These are phyloP conservation scores for Leucophora obtusa DNA, from an alignment of 2,888 invertebrate species.

Conservation along the genomic window DNA sequence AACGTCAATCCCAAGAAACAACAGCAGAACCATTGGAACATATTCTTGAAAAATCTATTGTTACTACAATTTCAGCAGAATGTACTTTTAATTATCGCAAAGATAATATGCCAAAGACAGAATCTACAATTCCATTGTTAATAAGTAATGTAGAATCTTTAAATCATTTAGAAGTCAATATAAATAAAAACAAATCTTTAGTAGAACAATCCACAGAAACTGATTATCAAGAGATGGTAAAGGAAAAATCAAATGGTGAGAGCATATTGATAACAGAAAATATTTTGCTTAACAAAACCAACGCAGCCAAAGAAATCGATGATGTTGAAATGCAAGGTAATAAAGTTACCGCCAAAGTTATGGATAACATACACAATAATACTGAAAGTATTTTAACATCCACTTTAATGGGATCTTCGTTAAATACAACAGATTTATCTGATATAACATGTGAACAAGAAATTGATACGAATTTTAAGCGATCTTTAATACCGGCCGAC, in stretches of 20 bases:
- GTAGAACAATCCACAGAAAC: not conserved
- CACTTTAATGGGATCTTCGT: constrained; percentile 20
- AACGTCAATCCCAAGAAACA: not conserved
- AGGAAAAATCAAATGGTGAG: not conserved
- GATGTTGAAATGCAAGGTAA: not conserved
- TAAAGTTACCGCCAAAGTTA: not conserved
- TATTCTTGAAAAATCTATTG: constrained; percentile 47
- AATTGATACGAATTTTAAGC: not conserved
- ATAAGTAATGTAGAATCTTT: constrained; percentile 52
- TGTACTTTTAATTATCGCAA: constrained; percentile 4
- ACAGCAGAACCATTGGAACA: constrained; percentile 1
- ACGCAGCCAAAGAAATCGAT: not conserved
- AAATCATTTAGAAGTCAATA: constrained; percentile 10
- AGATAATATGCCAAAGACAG: not conserved
- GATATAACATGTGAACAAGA: constrained; percentile 9
- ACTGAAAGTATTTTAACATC: not conserved
- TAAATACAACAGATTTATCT: constrained; percentile 1
- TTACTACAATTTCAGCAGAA: constrained; percentile 6
- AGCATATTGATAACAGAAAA: constrained; percentile 7
- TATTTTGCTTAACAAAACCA: not conserved
- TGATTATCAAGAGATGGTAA: not conserved
- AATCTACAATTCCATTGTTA: constrained; percentile 32
- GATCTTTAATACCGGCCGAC: constrained; percentile 21
- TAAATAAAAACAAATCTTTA: not conserved
- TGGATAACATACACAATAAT: not conserved